Base-by-base conservation (phyloP, 2,113 vertebrate genomes). In the Perca flavescens region DNA sequence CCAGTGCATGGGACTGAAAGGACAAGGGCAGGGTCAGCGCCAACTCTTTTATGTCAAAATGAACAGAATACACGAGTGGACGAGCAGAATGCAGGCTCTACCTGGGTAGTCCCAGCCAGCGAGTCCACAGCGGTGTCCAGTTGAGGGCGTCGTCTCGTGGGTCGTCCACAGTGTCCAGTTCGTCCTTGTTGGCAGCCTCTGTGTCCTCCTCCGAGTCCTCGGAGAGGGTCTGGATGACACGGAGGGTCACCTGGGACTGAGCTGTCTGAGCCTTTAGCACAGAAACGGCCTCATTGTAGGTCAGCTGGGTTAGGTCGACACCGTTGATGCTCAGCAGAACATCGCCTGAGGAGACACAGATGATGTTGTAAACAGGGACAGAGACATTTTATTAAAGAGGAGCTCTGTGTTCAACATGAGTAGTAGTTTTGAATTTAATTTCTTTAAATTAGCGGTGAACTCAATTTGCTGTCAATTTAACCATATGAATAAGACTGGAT, bases 21-120 rank as follows among this genome's bases (percentile, higher is more conserved):
- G 15, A 76, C 28, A 77, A 64, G 21, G 62, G 4, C 3, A 17
- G 12, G 76, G 58, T 84, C 16, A 76, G 47, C 40, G 28, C 14
- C 1, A 17, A 14, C 0, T n/a, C n/a, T 74, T 63, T 73, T 3
- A 53, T 21, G n/a, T 54, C 2, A 63, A 50, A 61, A 49, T 17
- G 0, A 22, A 49, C 6, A 46, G 17, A 71, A 19, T 21, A 46
- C 13, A 40, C 7, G 28, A 54, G 22, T 10, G 40, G 13, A 6
- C 3, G 3, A 71, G 54, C 6, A 52, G 53, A 40, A 31, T 0
- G 34, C 22, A 17, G 3, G 22, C 28, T 84, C 0, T 85, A 98
- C 97, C 96, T 97, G 0, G 97, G 97, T 84, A 98, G 87, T 19
- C 96, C 96, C 0, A 98, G 94, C 97, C 97, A 98, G 0, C 92